These are phyloP conservation scores for Bergia sp. DNA, from an alignment of 92 coral and sea anemone genomes.

Conservation along the genomic window DNA sequence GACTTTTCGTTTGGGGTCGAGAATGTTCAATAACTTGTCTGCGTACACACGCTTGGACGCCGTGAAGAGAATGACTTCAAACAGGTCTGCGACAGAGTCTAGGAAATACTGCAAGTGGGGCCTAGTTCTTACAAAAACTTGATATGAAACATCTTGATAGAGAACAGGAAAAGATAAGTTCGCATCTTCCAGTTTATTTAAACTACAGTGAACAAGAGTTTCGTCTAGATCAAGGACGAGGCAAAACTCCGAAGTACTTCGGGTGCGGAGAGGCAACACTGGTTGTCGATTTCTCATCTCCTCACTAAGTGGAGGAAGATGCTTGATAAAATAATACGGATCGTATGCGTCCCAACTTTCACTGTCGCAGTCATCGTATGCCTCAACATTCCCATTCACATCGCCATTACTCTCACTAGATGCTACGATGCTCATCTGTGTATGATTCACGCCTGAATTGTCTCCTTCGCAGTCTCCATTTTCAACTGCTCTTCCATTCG, in stretches of 20 bases:
- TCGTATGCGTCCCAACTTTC: slow-evolving; percentile 90
- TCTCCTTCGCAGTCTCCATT: slow-evolving; percentile 73
- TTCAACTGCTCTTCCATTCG: slow-evolving; percentile 51
- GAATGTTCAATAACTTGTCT: slow-evolving; percentile 92
- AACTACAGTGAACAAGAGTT: slow-evolving; percentile 98
- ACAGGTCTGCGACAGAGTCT: slow-evolving; percentile 83
- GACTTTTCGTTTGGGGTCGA: slow-evolving; percentile 90
- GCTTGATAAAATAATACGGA: slow-evolving; percentile 94
- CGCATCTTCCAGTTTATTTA: slow-evolving; percentile 97
- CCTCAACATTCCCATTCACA: slow-evolving; percentile 93
- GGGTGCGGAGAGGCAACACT: slow-evolving; percentile 88
- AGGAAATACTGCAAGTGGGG: slow-evolving; percentile 95
- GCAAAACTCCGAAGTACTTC: slow-evolving; percentile 98
- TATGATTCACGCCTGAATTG: slow-evolving; percentile 39
- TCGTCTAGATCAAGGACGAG: slow-evolving; percentile 97
- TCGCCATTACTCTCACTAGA: slow-evolving; percentile 71
- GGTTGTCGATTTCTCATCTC: slow-evolving; percentile 88
- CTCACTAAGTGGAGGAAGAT: slow-evolving; percentile 90
- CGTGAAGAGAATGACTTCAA: slow-evolving; percentile 97
- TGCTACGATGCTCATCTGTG: slow-evolving; percentile 45
- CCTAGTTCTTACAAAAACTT: slow-evolving; percentile 97
- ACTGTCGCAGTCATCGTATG: slow-evolving; percentile 59
- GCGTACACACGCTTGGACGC: slow-evolving; percentile 99
- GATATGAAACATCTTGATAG: slow-evolving; percentile 95
- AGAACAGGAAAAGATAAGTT: slow-evolving; percentile 95